These are phyloP conservation scores for Macaria notata DNA, from an alignment of 2,888 invertebrate genomes.

Conservation along the genomic window DNA sequence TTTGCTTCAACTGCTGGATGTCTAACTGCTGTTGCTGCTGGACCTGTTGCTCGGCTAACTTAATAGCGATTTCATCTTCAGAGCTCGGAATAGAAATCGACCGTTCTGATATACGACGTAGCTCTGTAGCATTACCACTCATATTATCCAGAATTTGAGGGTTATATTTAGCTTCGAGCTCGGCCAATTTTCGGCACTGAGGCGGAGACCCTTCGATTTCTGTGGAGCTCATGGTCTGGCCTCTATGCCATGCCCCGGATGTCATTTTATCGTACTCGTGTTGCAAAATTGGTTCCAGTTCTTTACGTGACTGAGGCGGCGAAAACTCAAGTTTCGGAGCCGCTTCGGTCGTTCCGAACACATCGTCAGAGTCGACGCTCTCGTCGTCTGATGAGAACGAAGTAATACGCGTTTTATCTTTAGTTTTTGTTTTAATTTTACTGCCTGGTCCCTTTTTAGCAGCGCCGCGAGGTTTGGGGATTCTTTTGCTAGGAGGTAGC, in stretches of 20 bases:
- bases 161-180: constrained; percentile 85
- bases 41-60: constrained; percentile 65
- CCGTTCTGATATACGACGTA: constrained; percentile 87
- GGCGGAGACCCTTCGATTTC: constrained; percentile 90
- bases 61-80: constrained; percentile 86
- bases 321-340: constrained; percentile 89
- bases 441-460: constrained; percentile 80
- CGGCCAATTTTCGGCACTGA: constrained; percentile 85
- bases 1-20: constrained; percentile 54
- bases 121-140: constrained; percentile 84
- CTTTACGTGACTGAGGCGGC: constrained; percentile 88
- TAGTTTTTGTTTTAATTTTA: constrained; percentile 83
- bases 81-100: constrained; percentile 90
- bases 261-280: constrained; percentile 87
- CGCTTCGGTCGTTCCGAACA: constrained; percentile 89
- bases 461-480: constrained; percentile 84
- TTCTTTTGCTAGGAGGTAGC: constrained; percentile 82
- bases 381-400: constrained; percentile 90
- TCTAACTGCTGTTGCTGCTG: constrained; percentile 24
- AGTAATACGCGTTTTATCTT: constrained; percentile 88
- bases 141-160: constrained; percentile 84
- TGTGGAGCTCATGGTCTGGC: constrained; percentile 89
- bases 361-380: constrained; percentile 89
- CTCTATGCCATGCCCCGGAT: constrained; percentile 85
- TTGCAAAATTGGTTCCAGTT: constrained; percentile 88